Evolutionary conservation across 1,140 invertebrate species (phyloP), one percentile per base, ranked within the genome.

Genomic region (Heliconius hermathena): DNA sequence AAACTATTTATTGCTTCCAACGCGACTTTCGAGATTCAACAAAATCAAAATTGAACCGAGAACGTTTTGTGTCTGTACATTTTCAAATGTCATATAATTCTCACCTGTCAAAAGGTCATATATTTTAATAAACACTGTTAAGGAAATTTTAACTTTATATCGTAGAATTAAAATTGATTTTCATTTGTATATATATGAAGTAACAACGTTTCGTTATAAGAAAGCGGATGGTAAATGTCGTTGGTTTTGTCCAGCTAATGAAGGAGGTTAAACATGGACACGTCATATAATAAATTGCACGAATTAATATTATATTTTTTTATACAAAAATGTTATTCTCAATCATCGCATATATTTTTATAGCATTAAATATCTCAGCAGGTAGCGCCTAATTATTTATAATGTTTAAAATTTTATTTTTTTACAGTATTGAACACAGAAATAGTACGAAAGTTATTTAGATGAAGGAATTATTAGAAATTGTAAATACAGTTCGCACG

Each of bases 231-330:
- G 84, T 91, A 90, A 91, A 91, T 93, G 88, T 91, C 91, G 88
- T 90, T 91, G 90, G 89, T 91, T 91, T 90, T 93, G 89, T 91
- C 79, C 82, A 79, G 80, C 89, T 93, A 93, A 93, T 91, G 91
- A 91, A 91, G 87, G 79, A 83, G 81, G 80, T 81, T 77, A 80
- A 80, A 85, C 84, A 84, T 89, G 89, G 90, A 91, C 82, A 84
- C 73, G 90, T 82, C 84, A 73, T 36, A 71, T 81, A 73, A 81
- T 79, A 72, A 77, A 79, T 83, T 71, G 72, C 74, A 80, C 60
- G 79, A 82, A 83, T 84, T 84, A 83, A 81, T 82, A 80, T 81
- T 80, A 71, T 71, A 71, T 71, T 83, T 83, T 52, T 81, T 66
- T 18, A 29, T 5, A 66, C 22, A 66, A 66, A 66, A 66, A 29